Conservation (phyloP, 2,888 invertebrate species). For the Mantis religiosa region DNA sequence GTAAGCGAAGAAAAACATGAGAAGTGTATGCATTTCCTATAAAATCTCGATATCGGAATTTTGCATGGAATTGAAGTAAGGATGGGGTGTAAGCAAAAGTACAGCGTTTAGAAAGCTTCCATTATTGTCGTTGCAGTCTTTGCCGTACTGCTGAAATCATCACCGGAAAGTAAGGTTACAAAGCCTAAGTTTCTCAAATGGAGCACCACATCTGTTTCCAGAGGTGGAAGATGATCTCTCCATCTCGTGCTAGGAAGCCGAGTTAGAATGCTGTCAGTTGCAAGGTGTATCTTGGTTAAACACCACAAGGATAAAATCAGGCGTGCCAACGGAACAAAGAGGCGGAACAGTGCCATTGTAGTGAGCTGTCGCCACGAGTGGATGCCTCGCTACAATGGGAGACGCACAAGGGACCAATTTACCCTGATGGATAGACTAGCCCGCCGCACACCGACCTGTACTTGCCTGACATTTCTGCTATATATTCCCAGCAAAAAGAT, state of each 20-base stretch:
- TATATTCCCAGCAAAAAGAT: background rate
- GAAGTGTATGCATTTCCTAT: too few species aligned
- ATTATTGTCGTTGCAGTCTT: too few species aligned
- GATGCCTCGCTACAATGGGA: background rate
- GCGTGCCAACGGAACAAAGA: background rate
- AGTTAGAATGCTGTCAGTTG: background rate
- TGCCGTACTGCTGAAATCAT: too few species aligned
- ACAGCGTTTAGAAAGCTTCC: too few species aligned
- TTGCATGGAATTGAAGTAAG: too few species aligned
- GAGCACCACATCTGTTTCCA: too few species aligned
- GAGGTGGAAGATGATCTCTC: background rate
- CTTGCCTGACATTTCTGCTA: background rate
- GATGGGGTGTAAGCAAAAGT: too few species aligned
- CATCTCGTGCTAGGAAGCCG: background rate
- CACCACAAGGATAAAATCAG: background rate
- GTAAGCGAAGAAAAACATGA: too few species aligned
- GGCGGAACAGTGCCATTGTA: background rate
- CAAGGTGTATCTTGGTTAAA: background rate
- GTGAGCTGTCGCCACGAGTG: background rate
- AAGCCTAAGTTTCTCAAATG: too few species aligned
- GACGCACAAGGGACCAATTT: background rate
- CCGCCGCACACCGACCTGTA: background rate
- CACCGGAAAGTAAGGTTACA: too few species aligned
- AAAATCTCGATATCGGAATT: too few species aligned
- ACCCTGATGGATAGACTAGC: constrained; percentile 1